Evolutionary conservation across 1,140 invertebrate genomes (phyloP).

Genomic region (Scylla paramamosain): DNA sequence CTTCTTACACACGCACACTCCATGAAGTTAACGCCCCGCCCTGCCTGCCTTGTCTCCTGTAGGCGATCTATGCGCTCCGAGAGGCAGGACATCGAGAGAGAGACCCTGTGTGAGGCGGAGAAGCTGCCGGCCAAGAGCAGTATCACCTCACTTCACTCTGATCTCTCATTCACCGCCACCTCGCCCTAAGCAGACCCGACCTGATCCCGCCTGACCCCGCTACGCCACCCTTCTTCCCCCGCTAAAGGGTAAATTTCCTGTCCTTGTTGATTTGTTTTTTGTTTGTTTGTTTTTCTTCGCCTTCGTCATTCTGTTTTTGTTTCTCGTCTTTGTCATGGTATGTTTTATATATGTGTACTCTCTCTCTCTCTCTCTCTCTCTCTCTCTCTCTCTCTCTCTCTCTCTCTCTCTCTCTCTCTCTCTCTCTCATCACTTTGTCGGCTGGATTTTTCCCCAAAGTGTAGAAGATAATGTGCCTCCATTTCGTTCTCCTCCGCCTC

Average conservation of each 20-base stretch:
- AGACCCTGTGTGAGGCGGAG: conserved; percentile 67
- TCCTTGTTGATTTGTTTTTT: not conserved
- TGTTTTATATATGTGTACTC: no score
- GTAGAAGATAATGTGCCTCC: no score
- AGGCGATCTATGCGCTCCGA: conserved; percentile 70
- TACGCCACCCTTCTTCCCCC: not conserved
- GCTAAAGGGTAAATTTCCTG: not conserved
- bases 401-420: not conserved
- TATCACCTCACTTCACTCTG: conserved; percentile 67
- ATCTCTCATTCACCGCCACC: conserved; percentile 62
- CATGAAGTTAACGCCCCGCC: not conserved
- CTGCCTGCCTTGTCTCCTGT: conserved; percentile 8
- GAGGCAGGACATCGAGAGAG: conserved; percentile 58
- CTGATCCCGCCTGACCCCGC: not conserved
- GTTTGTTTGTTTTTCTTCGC: not conserved
- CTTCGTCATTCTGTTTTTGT: not conserved
- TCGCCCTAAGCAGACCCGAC: conserved; percentile 50
- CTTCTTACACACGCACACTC: not conserved
- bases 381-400: conserved; percentile 20
- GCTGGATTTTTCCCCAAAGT: no score
- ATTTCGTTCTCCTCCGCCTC: not conserved
- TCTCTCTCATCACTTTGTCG: not conserved
- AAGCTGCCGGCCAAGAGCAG: conserved; percentile 57
- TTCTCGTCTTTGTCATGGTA: not conserved
- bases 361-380: not conserved